Evolutionary conservation across 2,797 vertebrate genomes (phyloP).

Genomic region (Cossypha caffra): DNA sequence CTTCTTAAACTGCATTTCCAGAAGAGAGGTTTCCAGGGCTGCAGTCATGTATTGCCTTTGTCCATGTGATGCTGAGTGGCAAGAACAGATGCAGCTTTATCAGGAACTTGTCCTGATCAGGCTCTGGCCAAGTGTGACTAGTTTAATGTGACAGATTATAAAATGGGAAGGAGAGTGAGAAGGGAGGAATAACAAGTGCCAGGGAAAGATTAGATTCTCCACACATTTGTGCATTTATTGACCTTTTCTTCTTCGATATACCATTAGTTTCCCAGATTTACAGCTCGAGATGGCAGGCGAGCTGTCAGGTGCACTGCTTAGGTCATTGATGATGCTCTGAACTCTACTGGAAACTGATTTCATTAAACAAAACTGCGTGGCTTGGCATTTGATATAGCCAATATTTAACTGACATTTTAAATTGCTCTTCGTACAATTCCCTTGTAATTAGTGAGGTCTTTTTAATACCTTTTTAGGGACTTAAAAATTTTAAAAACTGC

Average conservation of each 20-base stretch:
- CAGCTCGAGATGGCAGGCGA: not conserved
- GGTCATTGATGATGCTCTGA: not conserved
- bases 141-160: slow-evolving; percentile 9
- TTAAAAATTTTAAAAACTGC: not conserved
- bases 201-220: not conserved
- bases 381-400: not conserved
- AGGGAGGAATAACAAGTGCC: not conserved
- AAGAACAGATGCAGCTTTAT: not conserved
- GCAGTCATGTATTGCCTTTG: not conserved
- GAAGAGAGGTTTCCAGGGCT: not conserved
- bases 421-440: not conserved
- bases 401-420: not conserved
- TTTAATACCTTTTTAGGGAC: not conserved
- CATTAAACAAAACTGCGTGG: not conserved
- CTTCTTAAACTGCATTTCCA: not conserved
- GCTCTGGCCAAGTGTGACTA: not conserved
- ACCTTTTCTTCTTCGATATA: not conserved
- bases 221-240: slow-evolving; percentile 22
- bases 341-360: slow-evolving; percentile 14
- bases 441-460: not conserved
- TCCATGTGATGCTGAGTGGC: not conserved
- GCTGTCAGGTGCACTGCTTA: not conserved
- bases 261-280: slow-evolving; percentile 1
- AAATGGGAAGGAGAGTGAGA: not conserved
- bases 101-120: not conserved